Percentiles rank a stretch among this genome's conserved stretches.
phyloP scores from a whole-genome alignment of 1,140 invertebrate genomes.

The Hyles vespertilio region DNA sequence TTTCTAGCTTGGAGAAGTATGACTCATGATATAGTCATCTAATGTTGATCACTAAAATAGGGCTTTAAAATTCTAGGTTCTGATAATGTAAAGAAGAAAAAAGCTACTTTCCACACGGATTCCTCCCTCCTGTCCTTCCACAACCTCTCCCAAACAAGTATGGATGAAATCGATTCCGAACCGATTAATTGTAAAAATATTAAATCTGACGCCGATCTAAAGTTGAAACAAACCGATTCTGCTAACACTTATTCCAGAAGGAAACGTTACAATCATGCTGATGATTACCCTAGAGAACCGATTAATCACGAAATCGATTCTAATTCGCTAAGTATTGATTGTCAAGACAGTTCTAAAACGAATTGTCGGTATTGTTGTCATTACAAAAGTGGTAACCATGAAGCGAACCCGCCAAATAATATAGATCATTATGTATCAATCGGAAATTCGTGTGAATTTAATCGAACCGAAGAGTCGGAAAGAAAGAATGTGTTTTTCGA shows the following conservation, averaged over 20 bases:
- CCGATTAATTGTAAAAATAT: slow-evolving; percentile 7
- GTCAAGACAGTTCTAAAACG: not conserved
- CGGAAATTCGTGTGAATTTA: too few species aligned
- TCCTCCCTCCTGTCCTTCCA: slow-evolving; percentile 34
- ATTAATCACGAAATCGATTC: slow-evolving; percentile 8
- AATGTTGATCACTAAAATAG: too few species aligned
- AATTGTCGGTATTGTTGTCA: too few species aligned
- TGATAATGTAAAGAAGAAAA: slow-evolving; percentile 28
- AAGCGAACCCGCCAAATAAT: too few species aligned
- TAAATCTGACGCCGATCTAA: slow-evolving; percentile 7
- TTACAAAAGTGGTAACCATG: too few species aligned
- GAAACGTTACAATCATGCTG: not conserved
- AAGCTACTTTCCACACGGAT: slow-evolving; percentile 32
- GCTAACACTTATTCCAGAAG: not conserved
- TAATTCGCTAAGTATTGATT: slow-evolving; percentile 8
- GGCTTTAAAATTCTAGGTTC: slow-evolving; percentile 15
- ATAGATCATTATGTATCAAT: too few species aligned
- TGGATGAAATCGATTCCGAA: slow-evolving; percentile 8
- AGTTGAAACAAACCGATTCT: slow-evolving; percentile 3
- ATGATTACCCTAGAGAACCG: not conserved
- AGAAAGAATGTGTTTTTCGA: slow-evolving; percentile 11
- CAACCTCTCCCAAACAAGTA: slow-evolving; percentile 17
- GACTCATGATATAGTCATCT: too few species aligned
- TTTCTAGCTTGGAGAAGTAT: not conserved
- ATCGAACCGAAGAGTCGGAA: slow-evolving; percentile 4